Percentiles rank a stretch among this genome's conserved stretches.
phyloP scores from a whole-genome alignment of 2,113 vertebrate species.

The Otis tarda region DNA sequence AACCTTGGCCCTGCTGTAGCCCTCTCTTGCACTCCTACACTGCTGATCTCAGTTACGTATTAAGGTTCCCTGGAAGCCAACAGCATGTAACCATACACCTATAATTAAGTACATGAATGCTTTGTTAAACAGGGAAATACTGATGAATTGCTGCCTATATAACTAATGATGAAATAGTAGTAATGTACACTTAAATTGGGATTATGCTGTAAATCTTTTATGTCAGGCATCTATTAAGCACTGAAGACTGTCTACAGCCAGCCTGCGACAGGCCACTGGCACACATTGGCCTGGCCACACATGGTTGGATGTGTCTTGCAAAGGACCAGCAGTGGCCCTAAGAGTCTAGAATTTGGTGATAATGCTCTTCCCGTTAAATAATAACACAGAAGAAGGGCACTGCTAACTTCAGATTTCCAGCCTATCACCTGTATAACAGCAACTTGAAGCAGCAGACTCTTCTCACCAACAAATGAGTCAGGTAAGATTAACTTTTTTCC shows the following conservation, averaged over 20 bases:
- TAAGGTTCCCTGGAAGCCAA: neutral
- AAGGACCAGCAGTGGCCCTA: neutral
- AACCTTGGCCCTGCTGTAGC: neutral
- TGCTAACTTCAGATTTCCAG: neutral
- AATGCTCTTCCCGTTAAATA: neutral
- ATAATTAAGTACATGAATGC: neutral
- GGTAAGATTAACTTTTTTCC: neutral
- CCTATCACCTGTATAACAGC: neutral
- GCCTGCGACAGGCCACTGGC: neutral
- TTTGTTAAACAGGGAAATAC: neutral
- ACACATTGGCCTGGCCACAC: neutral
- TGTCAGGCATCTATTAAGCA: neutral
- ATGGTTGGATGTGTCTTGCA: neutral
- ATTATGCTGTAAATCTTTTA: neutral
- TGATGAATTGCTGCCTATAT: neutral
- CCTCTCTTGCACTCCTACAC: neutral
- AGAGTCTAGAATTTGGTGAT: neutral
- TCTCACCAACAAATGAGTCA: neutral
- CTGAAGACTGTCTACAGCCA: neutral
- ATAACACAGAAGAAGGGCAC: neutral
- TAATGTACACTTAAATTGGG: neutral
- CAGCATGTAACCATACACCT: neutral
- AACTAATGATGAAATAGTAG: neutral
- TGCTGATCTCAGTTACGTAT: neutral
- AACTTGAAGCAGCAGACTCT: neutral